Percentiles rank a stretch among this genome's conserved stretches.
Evolutionary conservation across 2,888 invertebrate genomes (phyloP).

Genomic region (Nymphalis urticae): DNA sequence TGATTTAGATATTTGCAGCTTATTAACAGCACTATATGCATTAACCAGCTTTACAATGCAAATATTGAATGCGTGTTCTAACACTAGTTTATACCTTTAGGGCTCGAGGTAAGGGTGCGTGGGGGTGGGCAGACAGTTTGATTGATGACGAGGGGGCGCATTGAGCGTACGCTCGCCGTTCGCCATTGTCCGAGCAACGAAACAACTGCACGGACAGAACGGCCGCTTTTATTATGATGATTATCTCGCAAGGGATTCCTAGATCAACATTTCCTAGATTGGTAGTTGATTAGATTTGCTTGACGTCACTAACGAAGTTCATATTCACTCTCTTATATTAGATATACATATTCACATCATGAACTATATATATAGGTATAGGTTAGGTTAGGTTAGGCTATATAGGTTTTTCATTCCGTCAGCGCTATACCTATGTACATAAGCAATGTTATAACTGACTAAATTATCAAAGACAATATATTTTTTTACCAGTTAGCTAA

Average conservation of each 20-base stretch:
- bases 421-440: no score
- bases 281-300: conserved; percentile 44
- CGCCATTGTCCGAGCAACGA: conserved; percentile 72
- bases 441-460: no score
- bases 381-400: no score
- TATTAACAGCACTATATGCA: conserved; percentile 15
- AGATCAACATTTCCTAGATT: conserved; percentile 46
- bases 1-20: background rate
- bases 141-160: conserved; percentile 70
- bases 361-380: no score
- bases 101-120: conserved; percentile 36
- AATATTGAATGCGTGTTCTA: conserved; percentile 32
- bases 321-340: background rate
- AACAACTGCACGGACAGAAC: conserved; percentile 66
- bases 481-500: no score
- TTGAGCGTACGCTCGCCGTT: conserved; percentile 62
- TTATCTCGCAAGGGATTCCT: conserved; percentile 52
- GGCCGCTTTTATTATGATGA: conserved; percentile 63
- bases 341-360: background rate
- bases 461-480: no score
- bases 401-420: no score
- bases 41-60: conserved; percentile 21
- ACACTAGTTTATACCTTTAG: conserved; percentile 36
- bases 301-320: conserved; percentile 2
- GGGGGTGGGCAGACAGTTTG: conserved; percentile 54